Percentiles rank a stretch among this genome's conserved stretches.
These are phyloP conservation scores for Gallinago media DNA, from an alignment of 2,113 vertebrate genomes.

Conservation along the genomic window DNA sequence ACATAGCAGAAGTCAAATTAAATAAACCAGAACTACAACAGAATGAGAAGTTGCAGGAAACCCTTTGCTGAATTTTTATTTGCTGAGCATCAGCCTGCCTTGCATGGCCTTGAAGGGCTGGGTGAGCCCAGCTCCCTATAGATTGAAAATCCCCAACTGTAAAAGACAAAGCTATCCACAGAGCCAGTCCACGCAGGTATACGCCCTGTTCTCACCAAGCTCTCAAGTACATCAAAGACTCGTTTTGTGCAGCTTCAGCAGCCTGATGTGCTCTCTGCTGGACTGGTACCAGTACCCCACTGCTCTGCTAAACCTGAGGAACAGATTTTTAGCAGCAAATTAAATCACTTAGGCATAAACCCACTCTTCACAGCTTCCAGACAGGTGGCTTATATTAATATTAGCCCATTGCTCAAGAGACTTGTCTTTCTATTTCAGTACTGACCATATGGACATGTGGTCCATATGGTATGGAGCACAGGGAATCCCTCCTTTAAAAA, in stretches of 20 bases:
- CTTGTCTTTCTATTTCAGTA: not conserved
- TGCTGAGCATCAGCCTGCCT: not conserved
- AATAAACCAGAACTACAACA: not conserved
- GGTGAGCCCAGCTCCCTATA: not conserved
- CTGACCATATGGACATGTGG: not conserved
- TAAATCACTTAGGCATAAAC: not conserved
- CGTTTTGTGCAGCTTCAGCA: not conserved
- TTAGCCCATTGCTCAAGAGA: not conserved
- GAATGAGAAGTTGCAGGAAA: not conserved
- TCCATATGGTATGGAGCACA: not conserved
- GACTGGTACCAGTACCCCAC: not conserved
- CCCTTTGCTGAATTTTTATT: not conserved
- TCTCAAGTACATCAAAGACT: not conserved
- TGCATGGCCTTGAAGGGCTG: accelerated
- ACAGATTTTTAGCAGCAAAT: conserved; percentile 7
- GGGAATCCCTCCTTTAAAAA: not conserved
- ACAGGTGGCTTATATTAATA: not conserved
- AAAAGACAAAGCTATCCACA: not conserved
- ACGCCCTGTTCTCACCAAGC: not conserved
- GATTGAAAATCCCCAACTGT: not conserved
- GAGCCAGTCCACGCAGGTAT: not conserved
- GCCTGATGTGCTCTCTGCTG: not conserved
- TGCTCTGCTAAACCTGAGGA: not conserved
- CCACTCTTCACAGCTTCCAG: not conserved
- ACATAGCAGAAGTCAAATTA: not conserved